phyloP scores from a whole-genome alignment of 2,888 invertebrate genomes.

The Catocala sponsa region DNA sequence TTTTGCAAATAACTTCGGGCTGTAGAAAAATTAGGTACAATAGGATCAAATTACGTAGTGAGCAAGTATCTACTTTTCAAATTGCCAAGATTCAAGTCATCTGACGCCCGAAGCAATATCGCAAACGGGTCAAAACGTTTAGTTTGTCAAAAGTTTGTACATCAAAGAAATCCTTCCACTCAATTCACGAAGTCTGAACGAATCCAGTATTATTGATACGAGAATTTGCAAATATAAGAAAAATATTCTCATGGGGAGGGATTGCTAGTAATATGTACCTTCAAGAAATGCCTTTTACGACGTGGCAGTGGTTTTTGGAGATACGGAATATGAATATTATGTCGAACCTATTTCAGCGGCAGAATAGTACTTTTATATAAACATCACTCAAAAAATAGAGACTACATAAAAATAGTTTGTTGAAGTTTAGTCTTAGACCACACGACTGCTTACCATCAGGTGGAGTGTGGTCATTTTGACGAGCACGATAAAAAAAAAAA shows the following conservation, averaged over 20 bases:
- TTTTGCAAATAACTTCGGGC: too few relatives aligned
- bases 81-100: background rate
- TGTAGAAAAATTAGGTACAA: too few relatives aligned
- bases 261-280: conserved; percentile 42
- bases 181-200: conserved; percentile 38
- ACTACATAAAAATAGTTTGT: conserved; percentile 3
- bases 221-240: conserved; percentile 56
- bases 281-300: conserved; percentile 43
- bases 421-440: too few relatives aligned
- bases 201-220: conserved; percentile 52
- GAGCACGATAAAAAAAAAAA: too few relatives aligned
- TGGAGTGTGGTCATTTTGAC: too few relatives aligned
- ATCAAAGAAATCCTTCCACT: conserved; percentile 40
- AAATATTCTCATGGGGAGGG: conserved; percentile 51
- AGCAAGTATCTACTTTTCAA: too few relatives aligned
- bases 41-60: too few relatives aligned
- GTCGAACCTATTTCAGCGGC: conserved; percentile 20
- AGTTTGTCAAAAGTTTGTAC: conserved; percentile 34
- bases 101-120: conserved; percentile 8
- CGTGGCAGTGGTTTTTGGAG: conserved; percentile 36
- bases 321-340: conserved; percentile 53
- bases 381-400: conserved; percentile 8
- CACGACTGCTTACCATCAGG: too few relatives aligned
- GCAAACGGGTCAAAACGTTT: conserved; percentile 31
- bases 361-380: conserved; percentile 40